Base-by-base conservation (phyloP, 1,140 invertebrate species). In the Drosophila teissieri region DNA sequence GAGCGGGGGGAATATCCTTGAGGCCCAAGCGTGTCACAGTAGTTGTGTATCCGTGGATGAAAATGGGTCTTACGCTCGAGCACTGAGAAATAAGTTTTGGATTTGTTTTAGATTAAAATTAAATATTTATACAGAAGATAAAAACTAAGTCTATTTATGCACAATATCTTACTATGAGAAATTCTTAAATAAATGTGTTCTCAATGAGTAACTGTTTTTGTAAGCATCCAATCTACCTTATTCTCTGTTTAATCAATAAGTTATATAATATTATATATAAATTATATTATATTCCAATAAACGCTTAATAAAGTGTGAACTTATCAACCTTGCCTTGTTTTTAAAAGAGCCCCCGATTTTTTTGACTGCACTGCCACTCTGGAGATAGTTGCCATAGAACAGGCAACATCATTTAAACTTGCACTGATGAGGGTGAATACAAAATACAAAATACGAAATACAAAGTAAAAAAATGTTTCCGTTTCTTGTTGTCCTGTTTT, bases 401-500 rank as follows among this genome's bases (percentile, higher is more conserved):
- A 36, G 65, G 68, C 45, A 80, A 62, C 62, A 86, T 70, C 81
- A 83, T 89, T 89, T 89, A 77, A 76, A 80, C 76, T 84, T 77
- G 80, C 73, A 51, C 62, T 89, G 84, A 89, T 89, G 80, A 89
- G 83, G 84, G 84, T 89, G 75, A 84, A 69, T 84, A 86, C 68
- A 39, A 70, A 89, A 78, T 84, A 83, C 64, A 39, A 70, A 89
- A 78, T 84, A 83, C 64, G 55, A 70, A 70, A 67, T 57, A 70
- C 65, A 72, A 86, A 52, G 49, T 52, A 52, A 52, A 52, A 89
- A 80, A 81, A 88, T 89, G 80, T 83, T 88, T 83, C 70, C 79
- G 81, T 86, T 78, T 86, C 83, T 86, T 86, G 82, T 86, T 86
- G 82, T 88, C 82, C 82, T 82, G 83, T 88, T 85, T 85, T 88